These are phyloP conservation scores for Eristalinus aeneus DNA, from an alignment of 2,888 invertebrate genomes.

Conservation along the genomic window DNA sequence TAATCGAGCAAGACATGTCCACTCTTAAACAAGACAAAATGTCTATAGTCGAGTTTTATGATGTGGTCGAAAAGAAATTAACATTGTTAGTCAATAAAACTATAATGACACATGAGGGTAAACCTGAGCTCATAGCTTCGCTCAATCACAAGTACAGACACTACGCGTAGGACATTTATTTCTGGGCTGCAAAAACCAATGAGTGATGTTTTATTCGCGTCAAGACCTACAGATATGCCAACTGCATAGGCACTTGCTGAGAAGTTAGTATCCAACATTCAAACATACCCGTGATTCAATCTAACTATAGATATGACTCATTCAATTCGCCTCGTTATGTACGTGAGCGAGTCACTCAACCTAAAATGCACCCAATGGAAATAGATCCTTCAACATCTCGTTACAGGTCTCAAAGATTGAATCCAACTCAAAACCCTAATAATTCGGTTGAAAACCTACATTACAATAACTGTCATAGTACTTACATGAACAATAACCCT, in stretches of 20 bases:
- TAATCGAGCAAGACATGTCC: conserved; percentile 3
- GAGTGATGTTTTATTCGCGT: conserved; percentile 25
- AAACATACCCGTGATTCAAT: no score
- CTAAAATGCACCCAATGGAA: not conserved
- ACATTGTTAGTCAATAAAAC: conserved; percentile 39
- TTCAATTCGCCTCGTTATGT: conserved; percentile 5
- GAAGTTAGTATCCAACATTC: conserved; percentile 17
- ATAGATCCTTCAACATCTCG: not conserved
- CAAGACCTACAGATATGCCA: conserved; percentile 24
- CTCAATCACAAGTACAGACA: conserved; percentile 46
- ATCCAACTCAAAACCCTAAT: no score
- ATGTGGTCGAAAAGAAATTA: conserved; percentile 25
- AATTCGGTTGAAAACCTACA: no score
- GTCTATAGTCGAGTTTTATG: conserved; percentile 43
- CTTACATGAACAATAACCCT: no score
- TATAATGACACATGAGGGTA: conserved; percentile 38
- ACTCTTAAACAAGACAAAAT: conserved; percentile 47
- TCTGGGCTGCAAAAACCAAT: conserved; percentile 36
- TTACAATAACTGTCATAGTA: no score
- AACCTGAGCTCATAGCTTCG: conserved; percentile 10
- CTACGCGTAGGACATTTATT: conserved; percentile 29
- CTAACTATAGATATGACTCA: no score
- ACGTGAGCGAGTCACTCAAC: not conserved
- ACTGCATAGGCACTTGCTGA: conserved; percentile 18
- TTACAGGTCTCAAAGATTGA: not conserved